Base-by-base conservation (phyloP, 2,797 vertebrate species). In the Xenentodon cancila region DNA sequence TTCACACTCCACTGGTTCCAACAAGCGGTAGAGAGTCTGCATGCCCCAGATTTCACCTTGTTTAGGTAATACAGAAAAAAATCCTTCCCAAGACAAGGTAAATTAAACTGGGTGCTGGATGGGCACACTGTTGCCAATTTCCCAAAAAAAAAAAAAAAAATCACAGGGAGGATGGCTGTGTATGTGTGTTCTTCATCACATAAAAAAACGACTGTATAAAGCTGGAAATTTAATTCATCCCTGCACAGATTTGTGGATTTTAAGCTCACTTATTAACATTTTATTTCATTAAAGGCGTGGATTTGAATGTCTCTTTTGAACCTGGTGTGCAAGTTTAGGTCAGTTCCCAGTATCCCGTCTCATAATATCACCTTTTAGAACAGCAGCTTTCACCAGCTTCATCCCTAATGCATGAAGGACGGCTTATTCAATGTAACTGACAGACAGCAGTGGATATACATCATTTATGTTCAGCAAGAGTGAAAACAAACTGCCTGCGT, bases 1-100 rank as follows among this genome's bases (percentile, higher is more conserved):
- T 95, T 94, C 91, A 94, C 93, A 93, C 93, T 93, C 84, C 86
- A 93, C 89, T 90, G 92, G 91, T 84, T 93, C 89, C 69, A 90
- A 95, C 92, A 93, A 89, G 89, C 90, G 91, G 88, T 75, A 87
- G 86, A 88, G 89, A 88, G 87, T 86, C 88, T 91, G 86, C 88
- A 73, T 93, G 93, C 84, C 92, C 92, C 90, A 92, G 79, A 94
- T 94, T 93, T 93, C 91, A 94, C 91, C 93, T 94, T 93, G 93
- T 94, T 93, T 93, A 93, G 91, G 91, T 93, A 93, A 93, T 92
- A 89, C 84, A 79, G 34, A 84, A 81, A 80, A 52, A 90, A 91
- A 93, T 89, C 81, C 86, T 79, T 89, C 63, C 81, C 68, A 71
- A 86, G 77, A 90, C 87, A 81, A 85, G 83, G 81, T 84, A 88